Evolutionary conservation across 2,797 vertebrate species (phyloP).

Genomic region (Argyrosomus regius): DNA sequence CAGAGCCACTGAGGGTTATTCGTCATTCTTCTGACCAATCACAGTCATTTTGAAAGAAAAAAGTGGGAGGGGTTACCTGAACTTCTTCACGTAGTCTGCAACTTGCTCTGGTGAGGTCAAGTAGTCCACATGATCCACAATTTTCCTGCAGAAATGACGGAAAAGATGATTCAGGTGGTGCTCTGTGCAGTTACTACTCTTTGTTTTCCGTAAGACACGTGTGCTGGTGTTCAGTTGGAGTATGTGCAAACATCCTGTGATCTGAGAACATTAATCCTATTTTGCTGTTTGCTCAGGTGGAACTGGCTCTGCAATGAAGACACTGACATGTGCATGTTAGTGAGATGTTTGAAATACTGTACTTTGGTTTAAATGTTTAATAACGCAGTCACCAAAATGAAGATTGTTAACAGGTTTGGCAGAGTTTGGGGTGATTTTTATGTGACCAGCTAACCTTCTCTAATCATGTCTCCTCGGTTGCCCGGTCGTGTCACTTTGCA

Average conservation of each 20-base stretch:
- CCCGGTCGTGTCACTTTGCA: too few species aligned
- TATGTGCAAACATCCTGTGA: not conserved
- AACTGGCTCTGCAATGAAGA: not conserved
- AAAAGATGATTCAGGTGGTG: constrained; percentile 3
- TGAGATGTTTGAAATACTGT: not conserved
- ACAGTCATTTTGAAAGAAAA: not conserved
- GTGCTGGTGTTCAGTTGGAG: not conserved
- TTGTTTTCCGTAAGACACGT: not conserved
- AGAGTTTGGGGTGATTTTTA: not conserved
- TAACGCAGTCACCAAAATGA: not conserved
- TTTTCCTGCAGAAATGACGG: constrained; percentile 90
- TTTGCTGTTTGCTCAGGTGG: not conserved
- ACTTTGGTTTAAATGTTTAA: not conserved
- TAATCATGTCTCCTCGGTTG: too few species aligned
- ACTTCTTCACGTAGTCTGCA: constrained; percentile 97
- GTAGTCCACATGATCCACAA: constrained; percentile 98
- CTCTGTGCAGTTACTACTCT: not conserved
- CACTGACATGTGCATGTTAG: not conserved
- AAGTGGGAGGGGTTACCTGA: constrained; percentile 87
- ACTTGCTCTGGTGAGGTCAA: constrained; percentile 99
- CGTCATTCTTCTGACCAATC: constrained; percentile 6
- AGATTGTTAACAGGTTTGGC: not conserved
- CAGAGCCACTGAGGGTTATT: constrained; percentile 12
- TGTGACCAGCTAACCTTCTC: too few species aligned
- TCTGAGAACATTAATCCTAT: not conserved